phyloP scores from a whole-genome alignment of 2,888 invertebrate species.

The Polydrusus tereticollis region DNA sequence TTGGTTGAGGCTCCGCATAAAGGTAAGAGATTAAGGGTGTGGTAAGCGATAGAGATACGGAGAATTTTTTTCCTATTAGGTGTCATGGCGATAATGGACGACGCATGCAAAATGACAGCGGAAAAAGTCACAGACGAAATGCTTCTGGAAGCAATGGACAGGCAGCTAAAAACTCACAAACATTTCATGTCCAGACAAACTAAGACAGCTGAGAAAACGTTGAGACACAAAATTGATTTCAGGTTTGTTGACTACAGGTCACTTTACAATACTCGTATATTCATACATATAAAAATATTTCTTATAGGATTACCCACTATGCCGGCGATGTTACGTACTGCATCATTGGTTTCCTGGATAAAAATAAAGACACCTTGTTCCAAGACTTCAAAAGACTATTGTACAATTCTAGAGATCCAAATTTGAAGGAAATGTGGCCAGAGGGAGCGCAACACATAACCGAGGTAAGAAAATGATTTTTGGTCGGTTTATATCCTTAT shows the following conservation, averaged over 20 bases:
- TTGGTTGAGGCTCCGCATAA: constrained; percentile 94
- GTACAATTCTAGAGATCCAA: constrained; percentile 83
- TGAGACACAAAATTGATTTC: constrained; percentile 75
- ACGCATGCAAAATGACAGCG: constrained; percentile 92
- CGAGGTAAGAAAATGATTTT: constrained; percentile 78
- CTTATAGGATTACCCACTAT: constrained; percentile 86
- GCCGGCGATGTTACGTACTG: constrained; percentile 97
- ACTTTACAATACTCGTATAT: too few species aligned
- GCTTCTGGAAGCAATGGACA: constrained; percentile 93
- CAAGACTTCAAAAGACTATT: constrained; percentile 96
- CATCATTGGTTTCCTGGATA: constrained; percentile 93
- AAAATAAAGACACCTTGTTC: constrained; percentile 96
- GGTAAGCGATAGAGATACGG: neutral
- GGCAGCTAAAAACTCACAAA: constrained; percentile 84
- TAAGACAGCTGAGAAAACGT: constrained; percentile 84
- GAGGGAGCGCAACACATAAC: constrained; percentile 93
- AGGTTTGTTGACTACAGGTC: constrained; percentile 23
- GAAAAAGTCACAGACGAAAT: constrained; percentile 90
- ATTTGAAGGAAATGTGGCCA: constrained; percentile 93
- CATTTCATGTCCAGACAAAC: constrained; percentile 92
- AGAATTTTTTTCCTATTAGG: constrained; percentile 25
- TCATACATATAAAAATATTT: too few species aligned
- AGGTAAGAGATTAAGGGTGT: constrained; percentile 68
- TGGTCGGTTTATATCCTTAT: too few species aligned
- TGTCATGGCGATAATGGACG: constrained; percentile 90